Evolutionary conservation across 2,888 invertebrate genomes (phyloP), one percentile per base, ranked within the genome.

Genomic region (Caenorhabditis sp.): DNA sequence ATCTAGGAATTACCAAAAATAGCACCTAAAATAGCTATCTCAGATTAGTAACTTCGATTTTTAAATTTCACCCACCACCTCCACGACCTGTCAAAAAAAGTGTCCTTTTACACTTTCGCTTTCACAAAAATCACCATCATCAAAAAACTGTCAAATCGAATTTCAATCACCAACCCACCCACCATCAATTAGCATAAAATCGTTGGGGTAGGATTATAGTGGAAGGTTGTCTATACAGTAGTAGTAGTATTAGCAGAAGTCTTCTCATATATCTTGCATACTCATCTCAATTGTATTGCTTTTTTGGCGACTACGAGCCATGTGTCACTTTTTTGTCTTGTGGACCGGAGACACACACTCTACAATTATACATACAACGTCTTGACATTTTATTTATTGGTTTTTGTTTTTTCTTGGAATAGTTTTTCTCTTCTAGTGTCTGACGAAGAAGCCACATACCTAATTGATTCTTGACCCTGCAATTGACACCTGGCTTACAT

Each of bases 271-370:
- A 70, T 70, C 70, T 70, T 70, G 70, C 70, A 70, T 70, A 70
- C 70, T 70, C 70, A 70, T 70, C 70, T 66, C 70, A 70, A 70
- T 70, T 70, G 70, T 70, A 70, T 70, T 70, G 70, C 70, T 61
- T 65, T 65, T 70, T 70, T 25, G 5, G 21, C 1, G 14, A 43
- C 17, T 17, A 17, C 5, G 14, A 64, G 62, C 70, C 70, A 70
- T 70, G 70, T 70, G 70, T 70, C 70, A 66, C 66, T 70, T 70
- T 70, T 70, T 70, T 14, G 5, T 10, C 14, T 3, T 31, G 31
- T 31, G 31, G 31, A 31, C 31, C 31, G 31, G 31, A 31, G 31
- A 31, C 31, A 31, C 31, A 31, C 31, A 31, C 31, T 31, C 31
- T 31, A 31, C 31, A 31, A 31, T 31, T 31, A 31, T 31, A 31